Percentiles rank a stretch among this genome's conserved stretches.
Conservation (phyloP, 2,113 vertebrate genomes). For the Ictalurus punctatus region DNA sequence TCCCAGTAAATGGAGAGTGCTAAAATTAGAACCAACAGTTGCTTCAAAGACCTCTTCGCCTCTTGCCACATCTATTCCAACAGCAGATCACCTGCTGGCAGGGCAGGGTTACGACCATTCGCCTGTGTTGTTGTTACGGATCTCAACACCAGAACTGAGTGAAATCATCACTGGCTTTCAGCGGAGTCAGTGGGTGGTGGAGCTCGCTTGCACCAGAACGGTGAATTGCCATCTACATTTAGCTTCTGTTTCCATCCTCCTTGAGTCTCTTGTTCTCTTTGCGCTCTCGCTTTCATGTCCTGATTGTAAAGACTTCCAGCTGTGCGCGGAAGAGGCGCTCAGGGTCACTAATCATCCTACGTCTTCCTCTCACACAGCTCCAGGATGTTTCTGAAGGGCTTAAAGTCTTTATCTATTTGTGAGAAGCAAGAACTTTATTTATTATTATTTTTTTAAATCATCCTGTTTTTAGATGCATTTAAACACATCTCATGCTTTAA, state of each 20-base stretch:
- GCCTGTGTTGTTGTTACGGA: neutral
- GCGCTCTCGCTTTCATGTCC: conserved; percentile 13
- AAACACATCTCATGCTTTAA: neutral
- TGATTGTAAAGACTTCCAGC: neutral
- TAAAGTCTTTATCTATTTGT: neutral
- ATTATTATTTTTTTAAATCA: no score
- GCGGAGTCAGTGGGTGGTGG: neutral
- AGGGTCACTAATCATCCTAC: conserved; percentile 20
- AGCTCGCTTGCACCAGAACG: neutral
- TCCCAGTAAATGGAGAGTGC: neutral
- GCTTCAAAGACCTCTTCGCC: neutral
- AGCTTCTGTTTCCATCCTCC: neutral
- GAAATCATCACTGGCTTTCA: conserved; percentile 13
- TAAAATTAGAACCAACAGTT: neutral
- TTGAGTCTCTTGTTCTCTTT: neutral
- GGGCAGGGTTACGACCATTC: neutral
- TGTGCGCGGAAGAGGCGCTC: neutral
- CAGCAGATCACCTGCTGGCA: conserved; percentile 28
- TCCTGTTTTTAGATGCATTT: neutral
- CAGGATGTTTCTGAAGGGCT: conserved; percentile 12
- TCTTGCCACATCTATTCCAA: neutral
- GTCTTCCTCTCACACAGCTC: conserved; percentile 7
- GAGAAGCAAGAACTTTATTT: neutral
- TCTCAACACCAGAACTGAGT: conserved; percentile 25
- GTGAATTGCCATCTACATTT: neutral